Percentiles rank a stretch among this genome's conserved stretches.
Evolutionary conservation across 2,113 vertebrate genomes (phyloP).

Genomic region (Labeo catla): DNA sequence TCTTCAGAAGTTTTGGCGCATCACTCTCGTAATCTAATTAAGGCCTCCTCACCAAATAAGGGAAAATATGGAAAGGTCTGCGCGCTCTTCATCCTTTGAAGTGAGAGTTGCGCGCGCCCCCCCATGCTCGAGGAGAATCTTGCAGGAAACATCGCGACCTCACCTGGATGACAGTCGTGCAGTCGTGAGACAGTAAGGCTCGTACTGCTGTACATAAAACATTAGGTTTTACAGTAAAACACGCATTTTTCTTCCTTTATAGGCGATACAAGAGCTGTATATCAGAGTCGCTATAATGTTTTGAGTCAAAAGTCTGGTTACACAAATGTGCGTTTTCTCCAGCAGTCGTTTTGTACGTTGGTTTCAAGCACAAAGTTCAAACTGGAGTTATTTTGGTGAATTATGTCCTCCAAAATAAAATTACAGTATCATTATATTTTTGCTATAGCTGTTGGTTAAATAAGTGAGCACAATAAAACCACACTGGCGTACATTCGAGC

Average conservation of each 20-base stretch:
- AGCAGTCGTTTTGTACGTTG: not conserved
- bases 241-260: not conserved
- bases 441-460: not conserved
- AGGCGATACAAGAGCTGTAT: not conserved
- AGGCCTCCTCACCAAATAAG: slow-evolving; percentile 78
- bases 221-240: not conserved
- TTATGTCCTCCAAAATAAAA: not conserved
- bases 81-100: slow-evolving; percentile 45
- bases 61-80: slow-evolving; percentile 67
- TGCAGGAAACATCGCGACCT: slow-evolving; percentile 49
- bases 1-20: slow-evolving; percentile 52
- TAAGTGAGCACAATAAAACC: not conserved
- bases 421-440: not conserved
- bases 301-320: not conserved
- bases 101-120: slow-evolving; percentile 66
- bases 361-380: not conserved
- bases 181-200: not conserved
- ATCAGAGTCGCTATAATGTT: not conserved
- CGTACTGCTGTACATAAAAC: not conserved
- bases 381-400: not conserved
- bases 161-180: slow-evolving; percentile 40
- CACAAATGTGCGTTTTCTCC: not conserved
- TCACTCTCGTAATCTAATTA: slow-evolving; percentile 63
- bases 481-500: not conserved
- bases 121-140: slow-evolving; percentile 60